A percentile compares a stretch with the other conserved stretches of the same genome.
These are phyloP conservation scores for Neopelma chrysocephalum DNA, from an alignment of 2,797 vertebrate species.

Conservation along the genomic window DNA sequence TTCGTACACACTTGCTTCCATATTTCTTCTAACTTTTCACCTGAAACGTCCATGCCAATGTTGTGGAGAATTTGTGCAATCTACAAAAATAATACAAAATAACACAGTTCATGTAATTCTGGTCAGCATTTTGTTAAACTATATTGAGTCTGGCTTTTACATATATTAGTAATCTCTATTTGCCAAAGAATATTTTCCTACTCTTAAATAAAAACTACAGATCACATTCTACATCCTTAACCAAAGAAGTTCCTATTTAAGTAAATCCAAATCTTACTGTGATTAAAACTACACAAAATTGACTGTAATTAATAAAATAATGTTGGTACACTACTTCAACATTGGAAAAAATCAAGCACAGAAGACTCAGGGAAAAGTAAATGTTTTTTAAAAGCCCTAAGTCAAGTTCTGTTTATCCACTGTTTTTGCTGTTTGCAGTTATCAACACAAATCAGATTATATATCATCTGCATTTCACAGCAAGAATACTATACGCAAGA, in stretches of 20 bases:
- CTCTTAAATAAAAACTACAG: neutral
- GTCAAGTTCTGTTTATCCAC: neutral
- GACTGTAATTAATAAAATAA: neutral
- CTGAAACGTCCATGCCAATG: conserved; percentile 76
- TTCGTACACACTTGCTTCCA: conserved; percentile 83
- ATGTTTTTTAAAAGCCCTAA: neutral
- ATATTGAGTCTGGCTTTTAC: neutral
- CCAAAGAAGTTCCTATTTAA: neutral
- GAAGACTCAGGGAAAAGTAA: neutral
- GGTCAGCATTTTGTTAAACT: neutral
- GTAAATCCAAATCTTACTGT: neutral
- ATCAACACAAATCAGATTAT: neutral
- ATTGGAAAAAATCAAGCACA: neutral
- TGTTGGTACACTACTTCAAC: neutral
- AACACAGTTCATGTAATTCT: neutral
- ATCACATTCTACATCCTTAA: neutral
- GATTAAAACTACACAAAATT: neutral
- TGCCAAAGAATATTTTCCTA: neutral
- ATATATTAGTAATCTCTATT: neutral
- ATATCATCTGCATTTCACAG: neutral
- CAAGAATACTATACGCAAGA: neutral
- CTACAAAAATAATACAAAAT: conserved; percentile 70
- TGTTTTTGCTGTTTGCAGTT: neutral
- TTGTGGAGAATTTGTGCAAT: conserved; percentile 83
- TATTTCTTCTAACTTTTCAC: conserved; percentile 83